Evolutionary conservation across 2,888 invertebrate genomes (phyloP).

Genomic region (Tetragonisca angustula): DNA sequence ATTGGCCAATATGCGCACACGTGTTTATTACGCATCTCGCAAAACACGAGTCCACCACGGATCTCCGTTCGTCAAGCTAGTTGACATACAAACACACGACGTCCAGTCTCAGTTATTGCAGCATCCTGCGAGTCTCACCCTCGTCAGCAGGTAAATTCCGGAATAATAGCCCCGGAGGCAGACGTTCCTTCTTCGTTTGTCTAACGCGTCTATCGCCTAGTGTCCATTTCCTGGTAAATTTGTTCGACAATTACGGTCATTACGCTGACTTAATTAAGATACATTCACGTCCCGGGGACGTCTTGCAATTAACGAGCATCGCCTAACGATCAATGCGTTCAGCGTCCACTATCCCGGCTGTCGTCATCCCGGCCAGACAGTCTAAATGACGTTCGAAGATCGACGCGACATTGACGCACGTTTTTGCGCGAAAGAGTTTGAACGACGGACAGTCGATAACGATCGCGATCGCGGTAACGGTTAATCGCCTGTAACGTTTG

Average conservation of each 20-base stretch:
- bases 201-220: conserved; percentile 16
- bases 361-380: neutral
- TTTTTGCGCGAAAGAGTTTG: neutral
- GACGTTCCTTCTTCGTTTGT: conserved; percentile 39
- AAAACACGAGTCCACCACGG: conserved; percentile 22
- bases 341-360: neutral
- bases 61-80: conserved; percentile 6
- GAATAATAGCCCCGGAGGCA: conserved; percentile 29
- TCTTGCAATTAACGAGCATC: conserved; percentile 8
- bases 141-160: conserved; percentile 12
- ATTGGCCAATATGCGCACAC: neutral
- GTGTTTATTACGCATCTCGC: conserved; percentile 4
- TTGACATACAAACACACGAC: conserved; percentile 13
- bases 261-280: conserved; percentile 15
- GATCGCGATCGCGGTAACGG: neutral
- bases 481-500: neutral
- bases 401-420: neutral
- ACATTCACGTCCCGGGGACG: neutral
- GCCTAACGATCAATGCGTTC: neutral
- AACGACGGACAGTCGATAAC: neutral
- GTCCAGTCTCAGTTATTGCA: conserved; percentile 30
- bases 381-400: neutral
- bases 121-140: conserved; percentile 4
- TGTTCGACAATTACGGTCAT: conserved; percentile 28
- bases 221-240: conserved; percentile 16